phyloP scores from a whole-genome alignment of 2,113 vertebrate species.

The rabbit (Oryctolagus cuniculus) region mOryCun1.1 NC_091438.1:114268501-114269000 shows the following conservation, averaged over 20 bases:
- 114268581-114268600: neutral
- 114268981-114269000: neutral
- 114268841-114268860: neutral
- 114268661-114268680: neutral
- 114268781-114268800: neutral
- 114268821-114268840: neutral
- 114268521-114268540: too few species aligned
- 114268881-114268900: neutral
- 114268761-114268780: neutral
- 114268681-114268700: neutral
- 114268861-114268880: neutral
- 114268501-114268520: too few species aligned
- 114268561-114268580: neutral
- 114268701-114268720: neutral
- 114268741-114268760: neutral
- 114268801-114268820: neutral
- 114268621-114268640: neutral
- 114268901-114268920: neutral
- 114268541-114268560: neutral
- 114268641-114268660: neutral
- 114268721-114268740: neutral
- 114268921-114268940: neutral
- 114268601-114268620: neutral
- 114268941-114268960: neutral
- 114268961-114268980: constrained; percentile 34